phyloP scores from a whole-genome alignment of 2,888 invertebrate genomes.

The Autographa pulchrina region DNA sequence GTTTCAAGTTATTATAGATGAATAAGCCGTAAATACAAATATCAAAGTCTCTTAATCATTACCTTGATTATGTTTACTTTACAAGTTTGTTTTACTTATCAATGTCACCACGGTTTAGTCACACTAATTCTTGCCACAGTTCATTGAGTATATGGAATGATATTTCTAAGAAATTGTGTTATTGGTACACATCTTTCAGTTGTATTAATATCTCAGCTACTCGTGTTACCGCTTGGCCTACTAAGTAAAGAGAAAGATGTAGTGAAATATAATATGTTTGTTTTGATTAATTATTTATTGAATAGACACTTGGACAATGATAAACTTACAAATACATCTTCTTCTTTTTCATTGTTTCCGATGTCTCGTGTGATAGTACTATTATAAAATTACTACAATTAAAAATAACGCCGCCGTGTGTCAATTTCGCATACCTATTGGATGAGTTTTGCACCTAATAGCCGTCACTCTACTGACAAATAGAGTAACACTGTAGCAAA shows the following conservation, averaged over 20 bases:
- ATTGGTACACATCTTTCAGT: constrained; percentile 9
- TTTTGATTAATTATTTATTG: constrained; percentile 1
- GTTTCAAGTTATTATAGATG: too few species aligned
- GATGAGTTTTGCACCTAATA: too few species aligned
- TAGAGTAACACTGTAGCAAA: too few species aligned
- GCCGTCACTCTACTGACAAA: too few species aligned
- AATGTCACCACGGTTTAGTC: neutral
- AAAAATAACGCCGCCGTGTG: too few species aligned
- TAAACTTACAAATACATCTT: neutral
- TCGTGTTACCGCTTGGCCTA: constrained; percentile 33
- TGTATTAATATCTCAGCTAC: constrained; percentile 45
- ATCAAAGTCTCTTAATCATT: too few species aligned
- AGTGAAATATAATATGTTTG: constrained; percentile 19
- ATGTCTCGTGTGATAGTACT: too few species aligned
- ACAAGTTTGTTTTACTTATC: neutral
- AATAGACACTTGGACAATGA: neutral
- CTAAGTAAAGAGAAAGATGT: constrained; percentile 21
- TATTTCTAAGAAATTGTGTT: constrained; percentile 11
- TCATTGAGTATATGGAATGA: neutral
- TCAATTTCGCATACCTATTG: too few species aligned
- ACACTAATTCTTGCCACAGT: neutral
- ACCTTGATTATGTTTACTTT: neutral
- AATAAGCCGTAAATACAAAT: too few species aligned
- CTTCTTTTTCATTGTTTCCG: neutral
- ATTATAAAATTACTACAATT: too few species aligned